Evolutionary conservation across 37 sponge, comb jelly and placozoan genomes (phyloP).

Genomic region (Agelas oroides): DNA sequence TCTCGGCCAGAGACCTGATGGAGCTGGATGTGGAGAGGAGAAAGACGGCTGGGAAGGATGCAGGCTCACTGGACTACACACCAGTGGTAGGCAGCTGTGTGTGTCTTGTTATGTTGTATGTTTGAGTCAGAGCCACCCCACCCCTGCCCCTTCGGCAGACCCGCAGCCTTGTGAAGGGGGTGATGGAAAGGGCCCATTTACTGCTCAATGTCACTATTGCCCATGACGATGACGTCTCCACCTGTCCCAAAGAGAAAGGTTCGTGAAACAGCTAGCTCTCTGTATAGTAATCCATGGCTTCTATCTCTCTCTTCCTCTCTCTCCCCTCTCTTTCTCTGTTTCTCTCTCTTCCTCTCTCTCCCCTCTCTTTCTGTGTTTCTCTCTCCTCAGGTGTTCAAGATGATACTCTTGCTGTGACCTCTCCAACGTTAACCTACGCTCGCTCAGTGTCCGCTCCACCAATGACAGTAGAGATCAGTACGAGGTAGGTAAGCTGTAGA

Average conservation of each 20-base stretch:
- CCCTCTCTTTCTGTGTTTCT: neutral
- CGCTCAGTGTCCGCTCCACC: slow-evolving; percentile 56
- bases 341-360: neutral
- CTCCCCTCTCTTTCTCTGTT: neutral
- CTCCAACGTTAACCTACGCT: neutral
- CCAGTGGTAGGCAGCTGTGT: slow-evolving; percentile 68
- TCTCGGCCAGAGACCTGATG: slow-evolving; percentile 63
- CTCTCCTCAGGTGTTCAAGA: neutral
- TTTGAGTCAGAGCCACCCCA: neutral
- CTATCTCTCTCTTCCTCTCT: neutral
- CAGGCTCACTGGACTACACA: slow-evolving; percentile 25
- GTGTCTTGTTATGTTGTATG: neutral
- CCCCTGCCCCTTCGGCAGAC: slow-evolving; percentile 23
- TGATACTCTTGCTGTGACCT: slow-evolving; percentile 1
- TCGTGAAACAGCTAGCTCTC: neutral
- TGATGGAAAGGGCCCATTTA: slow-evolving; percentile 64
- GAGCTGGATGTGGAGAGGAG: slow-evolving; percentile 79
- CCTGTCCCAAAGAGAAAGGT: neutral
- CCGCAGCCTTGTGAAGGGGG: slow-evolving; percentile 49
- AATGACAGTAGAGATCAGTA: neutral
- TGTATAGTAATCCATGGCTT: neutral
- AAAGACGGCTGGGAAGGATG: neutral
- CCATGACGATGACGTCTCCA: neutral
- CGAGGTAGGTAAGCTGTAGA: slow-evolving; percentile 8
- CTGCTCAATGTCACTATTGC: slow-evolving; percentile 72